Base-by-base conservation (phyloP, 2,113 vertebrate species). In the Microcebus jonahi region DNA sequence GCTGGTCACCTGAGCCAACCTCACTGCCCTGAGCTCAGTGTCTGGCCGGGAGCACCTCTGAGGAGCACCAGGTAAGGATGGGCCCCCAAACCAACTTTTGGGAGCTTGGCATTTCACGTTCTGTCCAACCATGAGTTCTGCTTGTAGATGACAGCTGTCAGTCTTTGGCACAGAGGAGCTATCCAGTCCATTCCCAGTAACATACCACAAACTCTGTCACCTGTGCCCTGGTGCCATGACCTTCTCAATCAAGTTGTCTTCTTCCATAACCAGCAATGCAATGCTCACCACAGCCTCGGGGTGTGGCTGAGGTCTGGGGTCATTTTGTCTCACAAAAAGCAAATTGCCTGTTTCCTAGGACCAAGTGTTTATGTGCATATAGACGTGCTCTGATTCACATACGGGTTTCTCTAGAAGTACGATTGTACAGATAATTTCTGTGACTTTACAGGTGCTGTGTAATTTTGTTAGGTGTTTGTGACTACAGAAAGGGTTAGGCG, bases 201-300 rank as follows among this genome's bases (percentile, higher is more conserved):
- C 25, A 7, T 23, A 6, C 12, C 3, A 6, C 3, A 17, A 2
- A 21, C 1, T 21, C 79, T 50, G 2, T 6, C 20, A 0, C 9
- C 20, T 13, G 12, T 27, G 9, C 9, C 29, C 12, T 31, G 15
- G 48, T 1, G 2, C 18, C 48, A 39, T 5, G 4, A 29, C 21
- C 11, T 12, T 23, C 57, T 5, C 15, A 13, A 18, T 7, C n/a
- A 9, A 0, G 25, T 21, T n/a, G 7, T 0, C 34, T 12, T 0
- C 27, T 12, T 80, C 73, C 39, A 4, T 12, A 8, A 4, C 10
- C 34, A 42, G 55, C 6, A 25, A 67, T 6, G 2, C 0, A 0
- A 5, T 5, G 34, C 34, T 3, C 3, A 17, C 39, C 5, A 6
- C 42, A 20, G 27, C 5, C 1, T 27, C 3, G 6, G 27, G 23